Conservation (phyloP, 2,888 invertebrate genomes). For the Caenorhabditis plicata region DNA sequence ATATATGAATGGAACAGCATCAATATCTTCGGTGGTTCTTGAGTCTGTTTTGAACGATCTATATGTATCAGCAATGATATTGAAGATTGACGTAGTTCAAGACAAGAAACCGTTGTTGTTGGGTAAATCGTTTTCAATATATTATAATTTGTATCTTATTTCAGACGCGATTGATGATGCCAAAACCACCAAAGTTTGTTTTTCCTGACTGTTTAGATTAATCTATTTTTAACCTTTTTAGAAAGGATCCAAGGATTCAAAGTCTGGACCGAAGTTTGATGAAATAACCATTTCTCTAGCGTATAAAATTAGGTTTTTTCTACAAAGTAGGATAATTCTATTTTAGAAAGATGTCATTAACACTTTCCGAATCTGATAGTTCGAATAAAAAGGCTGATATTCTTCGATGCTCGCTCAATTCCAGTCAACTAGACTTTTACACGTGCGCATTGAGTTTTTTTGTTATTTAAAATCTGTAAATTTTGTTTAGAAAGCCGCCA, state of each 20-base stretch:
- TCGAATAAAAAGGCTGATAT: slow-evolving; percentile 27
- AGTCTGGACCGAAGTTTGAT: slow-evolving; percentile 4
- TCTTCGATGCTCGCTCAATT: slow-evolving; percentile 20
- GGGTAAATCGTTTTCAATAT: no score
- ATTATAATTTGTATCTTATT: no score
- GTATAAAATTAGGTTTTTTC: no score
- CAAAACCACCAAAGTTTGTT: no score
- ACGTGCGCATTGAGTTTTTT: slow-evolving; percentile 2
- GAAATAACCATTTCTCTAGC: slow-evolving; percentile 16
- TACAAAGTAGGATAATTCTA: no score
- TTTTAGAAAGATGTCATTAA: slow-evolving; percentile 25
- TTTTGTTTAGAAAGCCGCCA: slow-evolving; percentile 1
- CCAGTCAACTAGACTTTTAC: slow-evolving; percentile 16
- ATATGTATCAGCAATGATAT: slow-evolving; percentile 55
- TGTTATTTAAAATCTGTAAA: neutral
- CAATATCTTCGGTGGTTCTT: slow-evolving; percentile 31
- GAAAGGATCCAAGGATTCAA: no score
- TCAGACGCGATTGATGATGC: no score
- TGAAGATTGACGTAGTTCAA: slow-evolving; percentile 42
- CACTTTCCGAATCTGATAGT: slow-evolving; percentile 23
- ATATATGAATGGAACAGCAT: slow-evolving; percentile 23
- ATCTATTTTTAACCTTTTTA: no score
- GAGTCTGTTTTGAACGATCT: slow-evolving; percentile 56
- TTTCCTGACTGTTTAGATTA: no score
- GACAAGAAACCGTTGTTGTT: slow-evolving; percentile 19